These are phyloP conservation scores for Atherinosoma microstoma DNA, from an alignment of 2,797 vertebrate species.

Conservation along the genomic window DNA sequence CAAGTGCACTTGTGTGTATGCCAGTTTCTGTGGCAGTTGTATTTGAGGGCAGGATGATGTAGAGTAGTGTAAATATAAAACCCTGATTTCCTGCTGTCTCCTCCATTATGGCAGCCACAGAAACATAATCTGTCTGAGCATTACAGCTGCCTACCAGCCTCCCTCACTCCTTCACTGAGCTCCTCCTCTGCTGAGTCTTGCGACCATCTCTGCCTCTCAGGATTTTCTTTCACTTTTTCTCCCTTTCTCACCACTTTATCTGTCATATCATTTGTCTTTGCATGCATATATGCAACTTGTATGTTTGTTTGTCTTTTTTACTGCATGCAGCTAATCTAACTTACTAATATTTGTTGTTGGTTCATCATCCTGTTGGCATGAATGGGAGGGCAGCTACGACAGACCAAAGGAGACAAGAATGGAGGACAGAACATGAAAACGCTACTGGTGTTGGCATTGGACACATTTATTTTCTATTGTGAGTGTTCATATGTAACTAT, in stretches of 20 bases:
- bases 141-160: constrained; percentile 53
- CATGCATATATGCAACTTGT: neutral
- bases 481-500: constrained; percentile 87
- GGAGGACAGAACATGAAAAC: constrained; percentile 39
- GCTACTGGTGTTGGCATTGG: constrained; percentile 48
- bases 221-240: constrained; percentile 17
- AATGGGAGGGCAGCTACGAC: constrained; percentile 42
- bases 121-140: constrained; percentile 81
- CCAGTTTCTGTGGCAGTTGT: constrained; percentile 40
- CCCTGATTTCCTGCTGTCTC: constrained; percentile 78
- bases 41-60: constrained; percentile 71
- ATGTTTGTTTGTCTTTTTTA: constrained; percentile 2
- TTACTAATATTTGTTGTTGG: constrained; percentile 40
- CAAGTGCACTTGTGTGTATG: constrained; percentile 26
- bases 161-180: constrained; percentile 35
- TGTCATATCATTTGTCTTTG: constrained; percentile 69
- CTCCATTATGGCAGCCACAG: constrained; percentile 76
- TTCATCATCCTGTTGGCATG: constrained; percentile 29
- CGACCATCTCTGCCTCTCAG: too few species aligned
- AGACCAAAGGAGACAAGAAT: constrained; percentile 26
- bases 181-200: constrained; percentile 17
- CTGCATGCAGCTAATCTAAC: neutral
- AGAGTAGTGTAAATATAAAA: constrained; percentile 80
- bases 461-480: constrained; percentile 89
- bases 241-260: constrained; percentile 23